These are phyloP conservation scores for Drosophila paranaensis DNA, from an alignment of 2,888 invertebrate genomes.

Conservation along the genomic window DNA sequence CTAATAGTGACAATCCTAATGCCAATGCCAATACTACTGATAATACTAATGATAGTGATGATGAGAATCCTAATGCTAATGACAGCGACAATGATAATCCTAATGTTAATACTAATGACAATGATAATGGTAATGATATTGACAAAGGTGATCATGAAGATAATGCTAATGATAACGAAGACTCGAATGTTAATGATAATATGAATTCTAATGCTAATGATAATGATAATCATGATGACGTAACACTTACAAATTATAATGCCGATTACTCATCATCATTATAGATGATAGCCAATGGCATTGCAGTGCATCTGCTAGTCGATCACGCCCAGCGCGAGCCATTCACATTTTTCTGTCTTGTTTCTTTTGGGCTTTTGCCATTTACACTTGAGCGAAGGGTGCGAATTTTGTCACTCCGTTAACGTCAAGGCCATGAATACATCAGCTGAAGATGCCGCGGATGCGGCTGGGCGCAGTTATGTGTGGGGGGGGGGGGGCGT, in stretches of 20 bases:
- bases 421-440: conserved; percentile 77
- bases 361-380: conserved; percentile 43
- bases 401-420: conserved; percentile 81
- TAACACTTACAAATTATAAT: too few species aligned
- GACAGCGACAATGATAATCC: background rate
- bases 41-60: background rate
- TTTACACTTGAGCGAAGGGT: conserved; percentile 70
- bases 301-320: background rate
- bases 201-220: background rate
- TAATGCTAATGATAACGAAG: background rate
- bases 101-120: background rate
- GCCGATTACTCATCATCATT: background rate
- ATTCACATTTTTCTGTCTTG: background rate
- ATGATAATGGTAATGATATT: background rate
- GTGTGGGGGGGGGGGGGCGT: conserved; percentile 32
- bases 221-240: too few species aligned
- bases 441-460: conserved; percentile 62
- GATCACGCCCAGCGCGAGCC: background rate
- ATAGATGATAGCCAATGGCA: background rate
- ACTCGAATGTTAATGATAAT: background rate
- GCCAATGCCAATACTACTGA: background rate
- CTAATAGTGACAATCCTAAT: too few species aligned
- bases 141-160: too few species aligned
- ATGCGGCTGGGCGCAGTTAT: conserved; percentile 18
- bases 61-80: background rate